A percentile compares a stretch with the other conserved stretches of the same genome.
Conservation (phyloP, 2,888 invertebrate genomes). For the Antheraea assamensis region DNA sequence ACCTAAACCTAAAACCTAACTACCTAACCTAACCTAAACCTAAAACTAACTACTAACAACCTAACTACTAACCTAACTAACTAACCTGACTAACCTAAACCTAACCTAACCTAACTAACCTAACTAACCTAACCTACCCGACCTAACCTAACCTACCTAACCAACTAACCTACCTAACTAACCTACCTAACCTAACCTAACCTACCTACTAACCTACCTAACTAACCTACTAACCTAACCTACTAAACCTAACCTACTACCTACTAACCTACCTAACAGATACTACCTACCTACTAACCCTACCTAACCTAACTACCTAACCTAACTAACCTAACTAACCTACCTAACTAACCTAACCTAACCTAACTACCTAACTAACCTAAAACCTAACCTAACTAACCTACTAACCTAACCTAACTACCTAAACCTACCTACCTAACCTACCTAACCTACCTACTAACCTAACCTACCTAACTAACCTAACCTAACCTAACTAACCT, state of each 20-base stretch:
- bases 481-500: slow-evolving; percentile 32
- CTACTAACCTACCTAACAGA: slow-evolving; percentile 25
- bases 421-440: slow-evolving; percentile 27
- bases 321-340: slow-evolving; percentile 23
- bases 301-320: slow-evolving; percentile 25
- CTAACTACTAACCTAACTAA: slow-evolving; percentile 8
- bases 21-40: slow-evolving; percentile 7
- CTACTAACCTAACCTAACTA: slow-evolving; percentile 27
- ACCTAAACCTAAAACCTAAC: slow-evolving; percentile 9
- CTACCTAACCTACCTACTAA: slow-evolving; percentile 29
- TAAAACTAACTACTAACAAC: slow-evolving; percentile 14
- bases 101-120: slow-evolving; percentile 15
- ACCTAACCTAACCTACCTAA: slow-evolving; percentile 22
- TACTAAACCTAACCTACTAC: slow-evolving; percentile 26
- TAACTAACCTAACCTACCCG: too few relatives aligned
- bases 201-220: slow-evolving; percentile 19
- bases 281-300: slow-evolving; percentile 26
- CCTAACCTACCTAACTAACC: slow-evolving; percentile 23
- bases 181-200: slow-evolving; percentile 25
- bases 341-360: slow-evolving; percentile 27
- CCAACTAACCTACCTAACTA: slow-evolving; percentile 23
- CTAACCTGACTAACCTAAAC: slow-evolving; percentile 20
- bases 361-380: slow-evolving; percentile 26
- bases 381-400: slow-evolving; percentile 26
- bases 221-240: slow-evolving; percentile 26